These are phyloP conservation scores for Thrips palmi DNA, from an alignment of 1,140 invertebrate genomes.

Conservation along the genomic window DNA sequence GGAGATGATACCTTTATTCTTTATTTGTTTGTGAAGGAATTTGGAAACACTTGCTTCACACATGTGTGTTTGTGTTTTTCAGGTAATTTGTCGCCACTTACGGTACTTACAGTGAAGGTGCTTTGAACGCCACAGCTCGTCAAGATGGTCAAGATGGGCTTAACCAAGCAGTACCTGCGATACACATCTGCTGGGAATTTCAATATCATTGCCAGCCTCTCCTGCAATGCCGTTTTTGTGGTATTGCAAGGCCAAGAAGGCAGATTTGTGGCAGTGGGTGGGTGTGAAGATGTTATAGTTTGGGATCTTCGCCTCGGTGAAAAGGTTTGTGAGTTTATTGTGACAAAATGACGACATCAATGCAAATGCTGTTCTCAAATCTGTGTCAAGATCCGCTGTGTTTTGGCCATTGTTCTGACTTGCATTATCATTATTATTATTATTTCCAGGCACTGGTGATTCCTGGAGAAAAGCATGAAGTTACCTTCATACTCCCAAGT, in stretches of 20 bases:
- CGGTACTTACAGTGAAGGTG: too few relatives aligned
- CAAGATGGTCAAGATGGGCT: conserved; percentile 71
- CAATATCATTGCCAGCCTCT: conserved; percentile 66
- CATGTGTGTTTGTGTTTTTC: too few relatives aligned
- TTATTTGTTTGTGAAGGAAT: too few relatives aligned
- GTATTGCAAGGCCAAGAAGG: conserved; percentile 52
- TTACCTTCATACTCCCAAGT: conserved; percentile 50
- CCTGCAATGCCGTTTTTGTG: conserved; percentile 63
- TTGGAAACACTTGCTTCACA: too few relatives aligned
- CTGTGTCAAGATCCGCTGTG: neutral
- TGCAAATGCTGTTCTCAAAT: neutral
- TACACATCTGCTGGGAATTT: conserved; percentile 65
- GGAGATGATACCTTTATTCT: too few relatives aligned
- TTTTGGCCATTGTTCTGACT: neutral
- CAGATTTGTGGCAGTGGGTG: conserved; percentile 69
- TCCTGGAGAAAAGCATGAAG: conserved; percentile 55
- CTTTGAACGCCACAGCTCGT: too few relatives aligned
- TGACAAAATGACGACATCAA: neutral
- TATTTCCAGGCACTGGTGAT: conserved; percentile 43
- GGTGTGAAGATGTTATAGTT: conserved; percentile 80
- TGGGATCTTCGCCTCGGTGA: conserved; percentile 86
- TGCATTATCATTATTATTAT: neutral
- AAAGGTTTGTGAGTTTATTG: conserved; percentile 38
- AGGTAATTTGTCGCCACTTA: too few relatives aligned
- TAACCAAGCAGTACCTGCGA: conserved; percentile 92